Percentiles rank a stretch among this genome's conserved stretches.
phyloP scores from a whole-genome alignment of 2,888 invertebrate species.

The Gryllus longicercus region DNA sequence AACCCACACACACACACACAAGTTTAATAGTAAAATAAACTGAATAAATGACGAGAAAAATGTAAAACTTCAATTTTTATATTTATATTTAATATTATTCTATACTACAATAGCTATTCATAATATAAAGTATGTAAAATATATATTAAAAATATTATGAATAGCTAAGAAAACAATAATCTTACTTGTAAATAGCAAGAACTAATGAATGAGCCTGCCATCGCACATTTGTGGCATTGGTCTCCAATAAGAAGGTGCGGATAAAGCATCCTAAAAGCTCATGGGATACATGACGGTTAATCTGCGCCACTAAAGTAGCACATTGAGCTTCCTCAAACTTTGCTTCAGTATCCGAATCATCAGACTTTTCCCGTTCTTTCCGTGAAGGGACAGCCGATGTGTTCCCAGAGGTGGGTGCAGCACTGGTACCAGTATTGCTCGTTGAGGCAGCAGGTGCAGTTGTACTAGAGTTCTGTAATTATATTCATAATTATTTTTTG shows the following conservation, averaged over 20 bases:
- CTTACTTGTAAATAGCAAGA: conserved; percentile 76
- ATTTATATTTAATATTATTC: too few species aligned
- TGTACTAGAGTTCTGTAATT: not conserved
- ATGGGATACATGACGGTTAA: conserved; percentile 62
- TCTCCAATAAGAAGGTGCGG: conserved; percentile 86
- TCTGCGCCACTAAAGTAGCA: conserved; percentile 63
- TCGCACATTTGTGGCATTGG: conserved; percentile 85
- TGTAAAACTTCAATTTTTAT: too few species aligned
- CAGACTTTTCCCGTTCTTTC: conserved; percentile 63
- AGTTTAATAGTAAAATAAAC: too few species aligned
- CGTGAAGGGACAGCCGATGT: conserved; percentile 43
- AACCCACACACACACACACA: too few species aligned
- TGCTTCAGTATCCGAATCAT: conserved; percentile 62
- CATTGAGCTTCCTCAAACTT: conserved; percentile 67
- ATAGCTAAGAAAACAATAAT: conserved; percentile 29
- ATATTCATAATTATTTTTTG: too few species aligned
- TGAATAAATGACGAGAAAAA: too few species aligned
- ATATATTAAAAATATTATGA: not conserved
- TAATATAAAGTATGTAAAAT: too few species aligned
- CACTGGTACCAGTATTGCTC: not conserved
- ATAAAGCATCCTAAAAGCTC: conserved; percentile 72
- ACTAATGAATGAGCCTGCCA: conserved; percentile 93
- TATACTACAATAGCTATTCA: too few species aligned
- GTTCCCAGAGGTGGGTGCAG: conserved; percentile 38
- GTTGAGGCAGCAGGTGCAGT: not conserved